These are phyloP conservation scores for Mizuhopecten yessoensis DNA, from an alignment of 1,140 invertebrate genomes.

Conservation along the genomic window DNA sequence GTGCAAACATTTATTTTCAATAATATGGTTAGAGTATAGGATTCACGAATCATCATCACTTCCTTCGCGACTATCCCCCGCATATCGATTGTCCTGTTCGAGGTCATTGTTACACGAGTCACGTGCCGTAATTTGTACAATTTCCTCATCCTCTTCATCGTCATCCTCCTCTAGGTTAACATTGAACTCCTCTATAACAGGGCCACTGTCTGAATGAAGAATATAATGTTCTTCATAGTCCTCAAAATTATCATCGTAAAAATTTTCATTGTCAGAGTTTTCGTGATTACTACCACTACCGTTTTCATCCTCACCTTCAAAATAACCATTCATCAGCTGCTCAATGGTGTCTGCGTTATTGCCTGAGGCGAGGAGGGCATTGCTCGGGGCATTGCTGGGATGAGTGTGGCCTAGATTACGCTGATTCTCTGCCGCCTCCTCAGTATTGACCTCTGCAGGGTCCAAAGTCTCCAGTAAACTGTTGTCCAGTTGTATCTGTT, in stretches of 20 bases:
- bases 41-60: constrained; percentile 58
- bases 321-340: constrained; percentile 73
- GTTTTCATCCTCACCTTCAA: constrained; percentile 63
- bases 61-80: constrained; percentile 49
- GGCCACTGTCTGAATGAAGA: constrained; percentile 70
- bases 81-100: constrained; percentile 59
- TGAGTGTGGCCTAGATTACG: not conserved
- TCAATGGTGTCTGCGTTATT: constrained; percentile 59
- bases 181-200: constrained; percentile 76
- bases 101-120: constrained; percentile 55
- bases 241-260: constrained; percentile 81
- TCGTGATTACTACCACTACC: constrained; percentile 66
- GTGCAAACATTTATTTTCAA: not conserved
- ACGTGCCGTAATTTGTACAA: constrained; percentile 68
- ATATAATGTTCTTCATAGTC: constrained; percentile 80
- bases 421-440: not conserved
- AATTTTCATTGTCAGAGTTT: constrained; percentile 79
- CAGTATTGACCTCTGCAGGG: constrained; percentile 28
- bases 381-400: not conserved
- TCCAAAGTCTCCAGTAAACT: constrained; percentile 58
- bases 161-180: constrained; percentile 67
- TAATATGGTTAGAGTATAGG: not conserved
- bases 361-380: constrained; percentile 40
- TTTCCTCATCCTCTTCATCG: constrained; percentile 74
- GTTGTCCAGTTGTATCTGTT: constrained; percentile 65